phyloP scores from a whole-genome alignment of 2,888 invertebrate species.

The Drosophila cognata region DNA sequence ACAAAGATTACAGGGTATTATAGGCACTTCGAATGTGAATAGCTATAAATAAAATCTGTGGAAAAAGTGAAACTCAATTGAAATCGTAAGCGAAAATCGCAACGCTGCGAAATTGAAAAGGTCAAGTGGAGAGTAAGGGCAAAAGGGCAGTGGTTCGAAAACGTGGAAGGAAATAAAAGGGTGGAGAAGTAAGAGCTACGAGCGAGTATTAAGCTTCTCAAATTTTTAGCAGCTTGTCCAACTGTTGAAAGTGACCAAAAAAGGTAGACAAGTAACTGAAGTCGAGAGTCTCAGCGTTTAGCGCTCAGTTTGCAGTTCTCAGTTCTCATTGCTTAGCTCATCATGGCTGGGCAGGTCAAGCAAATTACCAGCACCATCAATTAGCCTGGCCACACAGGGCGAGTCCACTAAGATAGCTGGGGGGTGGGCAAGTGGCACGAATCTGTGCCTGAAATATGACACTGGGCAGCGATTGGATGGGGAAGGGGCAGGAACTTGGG shows the following conservation, averaged over 20 bases:
- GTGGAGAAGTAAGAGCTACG: not conserved
- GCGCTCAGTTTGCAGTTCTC: not conserved
- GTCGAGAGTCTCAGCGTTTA: not conserved
- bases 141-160: not conserved
- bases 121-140: not conserved
- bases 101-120: conserved; percentile 31
- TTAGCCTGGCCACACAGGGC: conserved; percentile 43
- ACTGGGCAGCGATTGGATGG: conserved; percentile 21
- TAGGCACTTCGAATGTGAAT: conserved; percentile 39
- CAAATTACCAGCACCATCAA: conserved; percentile 74
- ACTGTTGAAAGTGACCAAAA: conserved; percentile 1
- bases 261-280: not conserved
- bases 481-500: conserved; percentile 6
- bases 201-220: not conserved
- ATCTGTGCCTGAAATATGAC: conserved; percentile 69
- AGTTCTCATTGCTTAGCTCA: conserved; percentile 27
- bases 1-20: conserved; percentile 21
- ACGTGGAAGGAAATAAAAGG: not conserved
- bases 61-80: conserved; percentile 54
- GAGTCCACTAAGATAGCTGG: conserved; percentile 1
- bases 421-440: not conserved
- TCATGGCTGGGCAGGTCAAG: conserved; percentile 23
- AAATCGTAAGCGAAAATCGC: conserved; percentile 31
- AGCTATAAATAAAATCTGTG: conserved; percentile 50
- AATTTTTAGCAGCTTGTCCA: not conserved